These are phyloP conservation scores for Jaculus jaculus DNA, from an alignment of 2,113 vertebrate genomes.

Conservation along the genomic window DNA sequence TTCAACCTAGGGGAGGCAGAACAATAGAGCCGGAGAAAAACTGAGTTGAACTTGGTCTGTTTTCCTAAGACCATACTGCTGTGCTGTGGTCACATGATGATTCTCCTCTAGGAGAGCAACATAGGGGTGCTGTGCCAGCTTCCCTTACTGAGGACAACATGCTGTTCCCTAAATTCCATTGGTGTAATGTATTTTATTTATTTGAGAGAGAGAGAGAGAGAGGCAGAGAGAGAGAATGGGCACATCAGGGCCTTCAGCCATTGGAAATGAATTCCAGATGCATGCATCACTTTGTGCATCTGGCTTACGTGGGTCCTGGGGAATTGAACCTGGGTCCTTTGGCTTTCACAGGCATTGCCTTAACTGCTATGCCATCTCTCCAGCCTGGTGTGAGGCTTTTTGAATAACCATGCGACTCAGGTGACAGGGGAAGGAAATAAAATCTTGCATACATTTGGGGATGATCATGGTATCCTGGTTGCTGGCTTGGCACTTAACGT, in stretches of 20 bases:
- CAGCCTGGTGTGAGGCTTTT: neutral
- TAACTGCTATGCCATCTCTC: neutral
- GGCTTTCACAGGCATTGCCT: too few relatives aligned
- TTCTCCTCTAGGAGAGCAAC: neutral
- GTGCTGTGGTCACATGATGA: neutral
- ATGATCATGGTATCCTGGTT: neutral
- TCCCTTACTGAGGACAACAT: neutral
- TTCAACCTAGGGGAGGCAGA: neutral
- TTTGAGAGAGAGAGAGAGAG: too few relatives aligned
- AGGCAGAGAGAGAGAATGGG: too few relatives aligned
- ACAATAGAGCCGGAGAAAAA: rapidly evolving
- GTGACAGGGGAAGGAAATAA: neutral
- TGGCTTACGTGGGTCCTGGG: too few relatives aligned
- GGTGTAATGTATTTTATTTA: too few relatives aligned
- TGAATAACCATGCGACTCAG: neutral
- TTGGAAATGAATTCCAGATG: too few relatives aligned
- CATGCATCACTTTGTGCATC: too few relatives aligned
- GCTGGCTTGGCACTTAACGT: neutral
- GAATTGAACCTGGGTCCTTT: too few relatives aligned
- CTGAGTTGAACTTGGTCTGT: neutral
- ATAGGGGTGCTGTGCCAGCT: neutral
- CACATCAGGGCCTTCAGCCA: too few relatives aligned
- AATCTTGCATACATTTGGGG: neutral
- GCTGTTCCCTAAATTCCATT: neutral
- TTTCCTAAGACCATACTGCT: neutral